Base-by-base conservation (phyloP, 92 coral and sea anemone genomes). In the Epizoanthus fatuus region DNA sequence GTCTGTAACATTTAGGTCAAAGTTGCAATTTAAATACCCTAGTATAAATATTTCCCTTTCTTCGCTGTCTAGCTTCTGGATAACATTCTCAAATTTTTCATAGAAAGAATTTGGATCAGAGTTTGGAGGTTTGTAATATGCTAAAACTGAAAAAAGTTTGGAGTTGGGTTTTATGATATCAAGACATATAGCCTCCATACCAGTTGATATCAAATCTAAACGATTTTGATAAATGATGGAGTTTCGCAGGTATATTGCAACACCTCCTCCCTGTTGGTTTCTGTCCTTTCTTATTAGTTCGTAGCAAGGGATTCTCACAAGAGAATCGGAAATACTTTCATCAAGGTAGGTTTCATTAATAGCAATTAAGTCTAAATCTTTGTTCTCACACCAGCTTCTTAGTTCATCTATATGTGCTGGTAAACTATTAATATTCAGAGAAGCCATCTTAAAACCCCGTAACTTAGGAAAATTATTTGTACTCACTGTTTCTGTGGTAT, bases 11-110 rank as follows among this genome's bases (percentile, higher is more conserved):
- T 14, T 68, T 13, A 52, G 73, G 53, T 68, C 52, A n/a, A 68
- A 39, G 73, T 68, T 68, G 25, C 73, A 68, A 39, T 68, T 68
- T 68, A 68, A 68, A n/a, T 68, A 53, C 9, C 73, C 53, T 14
- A 68, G 6, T 68, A 68, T 68, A n/a, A 32, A 67, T 13, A 67
- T 67, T 67, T 67, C 72, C 72, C 72, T 67, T 67, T 45, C 72
- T 17, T 35, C 72, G 72, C 72, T 67, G 72, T 67, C 72, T 16
- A 67, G 51, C 8, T 67, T 67, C 72, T 15, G 72, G 17, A 67
- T 45, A 39, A 38, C 17, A 13, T 37, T 67, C 40, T 67, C 72
- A 67, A 67, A 67, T 38, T 67, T 67, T 12, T 35, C 17, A 37
- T 9, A 67, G 20, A 67, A 67, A 11, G 9, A 15, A 67, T 67